Conservation (phyloP, 35 echinoderm and acorn worm species). For the Ophioderma brevispina region DNA sequence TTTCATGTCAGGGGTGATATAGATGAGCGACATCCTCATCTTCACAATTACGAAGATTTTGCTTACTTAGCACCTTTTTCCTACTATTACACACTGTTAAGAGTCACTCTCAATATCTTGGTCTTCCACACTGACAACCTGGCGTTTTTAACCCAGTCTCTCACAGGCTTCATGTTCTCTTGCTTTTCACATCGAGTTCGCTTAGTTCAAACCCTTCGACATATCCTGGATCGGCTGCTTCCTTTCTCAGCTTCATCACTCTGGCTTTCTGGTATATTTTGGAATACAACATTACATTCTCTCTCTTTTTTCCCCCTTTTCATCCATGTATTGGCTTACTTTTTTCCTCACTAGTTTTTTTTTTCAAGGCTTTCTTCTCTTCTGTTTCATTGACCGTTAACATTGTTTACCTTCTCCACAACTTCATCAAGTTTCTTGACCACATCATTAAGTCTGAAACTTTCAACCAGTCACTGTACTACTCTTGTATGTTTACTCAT, state of each 20-base stretch:
- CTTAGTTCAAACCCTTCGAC: background rate
- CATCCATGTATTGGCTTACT: background rate
- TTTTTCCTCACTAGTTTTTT: background rate
- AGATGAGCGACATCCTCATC: background rate
- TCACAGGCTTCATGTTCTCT: background rate
- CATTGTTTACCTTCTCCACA: background rate
- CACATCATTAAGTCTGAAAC: too few relatives aligned
- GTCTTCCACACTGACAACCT: background rate
- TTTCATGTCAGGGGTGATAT: background rate
- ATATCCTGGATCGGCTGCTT: background rate
- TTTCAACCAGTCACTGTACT: background rate
- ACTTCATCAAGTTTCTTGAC: too few relatives aligned
- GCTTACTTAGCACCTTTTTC: background rate
- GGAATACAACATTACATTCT: constrained; percentile 6
- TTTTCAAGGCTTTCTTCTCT: background rate
- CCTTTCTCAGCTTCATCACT: background rate
- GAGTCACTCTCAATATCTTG: constrained; percentile 8
- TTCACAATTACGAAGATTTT: background rate
- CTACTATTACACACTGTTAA: background rate
- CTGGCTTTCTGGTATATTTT: background rate
- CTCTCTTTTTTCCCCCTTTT: background rate
- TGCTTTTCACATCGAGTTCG: background rate
- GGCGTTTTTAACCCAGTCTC: background rate
- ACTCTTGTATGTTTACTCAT: background rate
- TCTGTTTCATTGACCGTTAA: background rate